Conservation (phyloP, 2,113 vertebrate genomes). For the Xenus cinereus region DNA sequence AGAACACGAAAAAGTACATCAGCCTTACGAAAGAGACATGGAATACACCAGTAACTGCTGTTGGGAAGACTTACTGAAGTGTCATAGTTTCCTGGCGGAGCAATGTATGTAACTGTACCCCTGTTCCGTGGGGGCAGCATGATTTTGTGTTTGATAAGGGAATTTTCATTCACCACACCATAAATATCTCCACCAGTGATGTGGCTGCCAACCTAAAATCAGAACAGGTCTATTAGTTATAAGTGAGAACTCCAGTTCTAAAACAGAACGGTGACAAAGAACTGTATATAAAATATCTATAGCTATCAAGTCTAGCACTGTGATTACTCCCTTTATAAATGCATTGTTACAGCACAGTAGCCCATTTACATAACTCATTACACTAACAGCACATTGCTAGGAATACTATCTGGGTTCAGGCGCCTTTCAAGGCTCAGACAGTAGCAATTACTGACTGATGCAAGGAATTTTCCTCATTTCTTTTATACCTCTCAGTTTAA, state of each 20-base stretch:
- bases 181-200: slow-evolving; percentile 98
- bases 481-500: neutral
- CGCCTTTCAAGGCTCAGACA: neutral
- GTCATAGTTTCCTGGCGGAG: slow-evolving; percentile 90
- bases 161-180: slow-evolving; percentile 89
- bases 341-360: neutral
- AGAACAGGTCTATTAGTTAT: slow-evolving; percentile 10
- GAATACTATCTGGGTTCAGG: neutral
- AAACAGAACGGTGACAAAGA: neutral
- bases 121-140: slow-evolving; percentile 93
- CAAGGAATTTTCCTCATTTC: neutral
- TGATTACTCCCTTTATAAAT: neutral
- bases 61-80: slow-evolving; percentile 81
- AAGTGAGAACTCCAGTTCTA: neutral
- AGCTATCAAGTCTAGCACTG: slow-evolving; percentile 6
- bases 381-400: neutral
- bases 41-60: neutral
- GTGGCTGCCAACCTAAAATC: slow-evolving; percentile 89
- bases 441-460: neutral
- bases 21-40: neutral
- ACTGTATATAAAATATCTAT: neutral
- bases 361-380: neutral
- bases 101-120: slow-evolving; percentile 94
- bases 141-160: slow-evolving; percentile 96
- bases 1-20: neutral